Base-by-base conservation (phyloP, 1,140 invertebrate species). In the Dendrolimus kikuchii region DNA sequence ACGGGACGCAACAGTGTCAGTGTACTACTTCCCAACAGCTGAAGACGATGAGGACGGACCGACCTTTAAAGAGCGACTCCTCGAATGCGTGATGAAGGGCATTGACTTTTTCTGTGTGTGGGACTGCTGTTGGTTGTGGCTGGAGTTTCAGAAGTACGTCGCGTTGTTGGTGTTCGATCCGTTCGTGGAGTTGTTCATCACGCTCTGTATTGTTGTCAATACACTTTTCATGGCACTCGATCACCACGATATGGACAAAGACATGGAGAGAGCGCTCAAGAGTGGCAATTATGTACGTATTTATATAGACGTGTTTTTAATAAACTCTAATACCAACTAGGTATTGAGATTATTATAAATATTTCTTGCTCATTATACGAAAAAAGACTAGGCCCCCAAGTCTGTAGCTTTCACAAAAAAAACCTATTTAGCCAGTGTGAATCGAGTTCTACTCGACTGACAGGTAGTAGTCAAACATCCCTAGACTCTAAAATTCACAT, bases 181-280 rank as follows among this genome's bases (percentile, higher is more conserved):
- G 5, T 99, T 99, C 79, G 96, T 99, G 60, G 98, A 99, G 84
- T 89, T 99, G 58, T 99, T 99, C 88, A 99, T 99, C 80, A 99
- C 97, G 5, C 90, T 99, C 43, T 99, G 97, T 88, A 99, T 99
- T 87, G 95, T 99, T 50, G 95, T 98, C 61, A 99, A 99, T 80
- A 99, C 98, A 1, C 89, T 98, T 53, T 99, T 99, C 88, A 99
- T 99, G 98, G 97, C 97, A 7, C 89, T 98, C 80, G 98, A 99
- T 88, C 96, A 98, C 78, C 94, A 98, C 85, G 93, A 96, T 57
- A 98, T 98, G 96, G 92, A 96, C 77, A 92, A 91, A 73, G 92
- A 94, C 73, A 92, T 97, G 90, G 93, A 95, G 49, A 91, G 88
- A 53, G 91, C 95, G n/a, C 90, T 98, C 45, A 94, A 95, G 82